Evolutionary conservation across 2,113 vertebrate genomes (phyloP).

Genomic region (Dicrurus megarhynchus): DNA sequence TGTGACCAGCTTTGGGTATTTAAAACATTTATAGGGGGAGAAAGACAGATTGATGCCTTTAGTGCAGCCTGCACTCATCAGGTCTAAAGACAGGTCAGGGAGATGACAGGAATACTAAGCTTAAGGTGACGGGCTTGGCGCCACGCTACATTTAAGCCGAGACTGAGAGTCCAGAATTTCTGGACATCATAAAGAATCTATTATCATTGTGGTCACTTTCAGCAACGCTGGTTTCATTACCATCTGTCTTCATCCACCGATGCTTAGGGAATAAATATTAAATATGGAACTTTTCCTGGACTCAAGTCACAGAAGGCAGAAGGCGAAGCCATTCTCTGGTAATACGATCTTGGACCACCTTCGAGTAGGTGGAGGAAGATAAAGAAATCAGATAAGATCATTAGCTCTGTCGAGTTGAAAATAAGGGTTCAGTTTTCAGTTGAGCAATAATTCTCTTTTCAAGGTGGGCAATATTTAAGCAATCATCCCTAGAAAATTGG

Average conservation of each 20-base stretch:
- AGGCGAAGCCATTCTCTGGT: slow-evolving; percentile 33
- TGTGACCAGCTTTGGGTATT: slow-evolving; percentile 64
- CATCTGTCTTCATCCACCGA: slow-evolving; percentile 77
- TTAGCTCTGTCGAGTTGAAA: slow-evolving; percentile 78
- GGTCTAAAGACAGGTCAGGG: slow-evolving; percentile 74
- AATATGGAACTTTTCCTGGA: slow-evolving; percentile 74
- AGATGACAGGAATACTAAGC: slow-evolving; percentile 69
- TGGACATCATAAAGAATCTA: slow-evolving; percentile 82
- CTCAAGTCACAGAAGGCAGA: slow-evolving; percentile 61
- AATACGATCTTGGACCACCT: background rate
- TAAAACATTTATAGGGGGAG: slow-evolving; percentile 68
- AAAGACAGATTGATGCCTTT: slow-evolving; percentile 77
- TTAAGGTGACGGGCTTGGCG: slow-evolving; percentile 72
- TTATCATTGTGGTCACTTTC: slow-evolving; percentile 80
- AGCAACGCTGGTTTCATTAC: slow-evolving; percentile 79
- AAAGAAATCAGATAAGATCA: slow-evolving; percentile 67
- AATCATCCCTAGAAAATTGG: slow-evolving; percentile 82
- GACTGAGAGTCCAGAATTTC: slow-evolving; percentile 76
- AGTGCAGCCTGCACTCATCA: slow-evolving; percentile 66
- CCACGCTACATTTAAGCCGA: slow-evolving; percentile 74
- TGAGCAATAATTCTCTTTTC: slow-evolving; percentile 81
- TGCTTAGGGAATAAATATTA: slow-evolving; percentile 76
- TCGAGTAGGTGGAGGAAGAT: background rate
- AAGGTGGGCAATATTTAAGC: slow-evolving; percentile 82
- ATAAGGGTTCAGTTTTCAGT: slow-evolving; percentile 74